A percentile compares a stretch with the other conserved stretches of the same genome.
Evolutionary conservation across 2,888 invertebrate species (phyloP).

Genomic region (Periphyllus acericola): DNA sequence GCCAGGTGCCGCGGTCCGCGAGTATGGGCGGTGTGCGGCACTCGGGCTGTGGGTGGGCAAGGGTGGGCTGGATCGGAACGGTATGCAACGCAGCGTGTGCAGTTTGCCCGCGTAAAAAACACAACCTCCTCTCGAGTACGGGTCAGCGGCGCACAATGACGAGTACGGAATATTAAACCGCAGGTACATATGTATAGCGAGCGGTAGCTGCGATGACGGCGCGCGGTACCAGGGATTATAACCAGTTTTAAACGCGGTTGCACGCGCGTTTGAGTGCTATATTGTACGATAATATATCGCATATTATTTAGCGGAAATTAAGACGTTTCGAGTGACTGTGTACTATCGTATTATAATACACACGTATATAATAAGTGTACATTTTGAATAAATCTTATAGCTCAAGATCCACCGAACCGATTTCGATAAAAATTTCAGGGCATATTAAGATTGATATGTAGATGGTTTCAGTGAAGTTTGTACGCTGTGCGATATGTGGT

Average conservation of each 20-base stretch:
- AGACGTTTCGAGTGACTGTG: constrained; percentile 3
- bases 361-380: too few species aligned
- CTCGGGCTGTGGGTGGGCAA: neutral
- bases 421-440: too few species aligned
- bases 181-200: too few species aligned
- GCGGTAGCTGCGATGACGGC: too few species aligned
- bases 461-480: too few species aligned
- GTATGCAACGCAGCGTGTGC: neutral
- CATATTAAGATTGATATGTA: too few species aligned
- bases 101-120: neutral
- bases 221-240: neutral
- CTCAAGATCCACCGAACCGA: too few species aligned
- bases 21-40: neutral
- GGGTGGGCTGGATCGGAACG: neutral
- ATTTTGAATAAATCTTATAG: too few species aligned
- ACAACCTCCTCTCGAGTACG: constrained; percentile 21
- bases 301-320: neutral
- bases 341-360: neutral
- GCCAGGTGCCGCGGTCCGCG: neutral
- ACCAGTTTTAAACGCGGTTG: neutral
- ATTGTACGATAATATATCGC: neutral
- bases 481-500: too few species aligned
- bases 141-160: constrained; percentile 8
- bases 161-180: too few species aligned
- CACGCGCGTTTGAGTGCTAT: neutral